These are phyloP conservation scores for Megalonaias nervosa DNA, from an alignment of 1,140 invertebrate species.

Conservation along the genomic window DNA sequence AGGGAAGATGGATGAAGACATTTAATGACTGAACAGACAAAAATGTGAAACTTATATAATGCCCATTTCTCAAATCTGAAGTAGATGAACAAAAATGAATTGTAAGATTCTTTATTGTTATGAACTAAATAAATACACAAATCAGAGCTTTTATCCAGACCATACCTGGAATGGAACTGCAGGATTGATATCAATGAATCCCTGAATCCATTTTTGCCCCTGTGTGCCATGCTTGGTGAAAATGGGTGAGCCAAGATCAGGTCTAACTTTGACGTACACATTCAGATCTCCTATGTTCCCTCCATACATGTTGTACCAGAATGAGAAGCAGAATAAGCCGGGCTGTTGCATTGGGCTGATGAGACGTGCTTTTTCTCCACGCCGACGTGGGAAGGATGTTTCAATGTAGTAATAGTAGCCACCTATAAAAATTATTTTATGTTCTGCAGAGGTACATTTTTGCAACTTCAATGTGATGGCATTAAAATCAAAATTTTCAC, in stretches of 20 bases:
- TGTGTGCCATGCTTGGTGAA: slow-evolving; percentile 59
- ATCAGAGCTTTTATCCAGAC: neutral
- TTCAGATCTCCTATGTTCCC: slow-evolving; percentile 52
- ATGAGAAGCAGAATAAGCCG: slow-evolving; percentile 64
- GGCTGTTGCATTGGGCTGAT: slow-evolving; percentile 36
- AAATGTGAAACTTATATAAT: too few species aligned
- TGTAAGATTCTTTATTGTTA: too few species aligned
- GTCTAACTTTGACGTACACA: slow-evolving; percentile 47
- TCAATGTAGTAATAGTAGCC: slow-evolving; percentile 63
- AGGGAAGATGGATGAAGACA: too few species aligned
- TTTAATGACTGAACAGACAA: too few species aligned
- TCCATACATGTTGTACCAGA: slow-evolving; percentile 87
- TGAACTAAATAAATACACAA: too few species aligned
- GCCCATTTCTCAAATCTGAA: too few species aligned
- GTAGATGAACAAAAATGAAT: too few species aligned
- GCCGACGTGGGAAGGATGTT: slow-evolving; percentile 44
- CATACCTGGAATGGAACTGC: slow-evolving; percentile 42
- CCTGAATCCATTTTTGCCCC: slow-evolving; percentile 61
- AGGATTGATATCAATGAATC: slow-evolving; percentile 45
- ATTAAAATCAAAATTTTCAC: too few species aligned
- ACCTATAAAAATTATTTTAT: slow-evolving; percentile 10
- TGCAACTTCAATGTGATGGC: too few species aligned
- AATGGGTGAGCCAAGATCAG: slow-evolving; percentile 33
- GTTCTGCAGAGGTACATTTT: too few species aligned
- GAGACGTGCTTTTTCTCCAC: slow-evolving; percentile 58